Percentiles rank a stretch among this genome's conserved stretches.
phyloP scores from a whole-genome alignment of 2,888 invertebrate species.

The Galerucella pusilla region DNA sequence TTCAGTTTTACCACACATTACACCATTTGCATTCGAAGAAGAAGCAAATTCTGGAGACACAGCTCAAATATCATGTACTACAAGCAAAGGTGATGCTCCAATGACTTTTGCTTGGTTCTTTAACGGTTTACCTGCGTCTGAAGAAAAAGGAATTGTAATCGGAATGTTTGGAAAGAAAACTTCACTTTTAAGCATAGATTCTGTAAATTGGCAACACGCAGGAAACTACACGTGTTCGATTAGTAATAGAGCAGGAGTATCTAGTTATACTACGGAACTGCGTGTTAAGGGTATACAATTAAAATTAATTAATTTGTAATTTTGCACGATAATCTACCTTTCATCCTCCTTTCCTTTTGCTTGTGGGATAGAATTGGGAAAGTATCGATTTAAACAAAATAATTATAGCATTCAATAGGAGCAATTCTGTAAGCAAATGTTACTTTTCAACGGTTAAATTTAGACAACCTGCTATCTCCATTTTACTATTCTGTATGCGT shows the following conservation, averaged over 20 bases:
- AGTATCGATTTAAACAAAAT: no score
- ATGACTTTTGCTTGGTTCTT: slow-evolving; percentile 80
- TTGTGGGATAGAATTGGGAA: no score
- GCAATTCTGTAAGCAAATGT: no score
- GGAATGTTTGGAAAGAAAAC: slow-evolving; percentile 67
- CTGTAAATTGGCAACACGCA: slow-evolving; percentile 74
- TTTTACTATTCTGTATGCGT: no score
- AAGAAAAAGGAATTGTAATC: slow-evolving; percentile 61
- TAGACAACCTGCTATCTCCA: no score
- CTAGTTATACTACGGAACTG: slow-evolving; percentile 72
- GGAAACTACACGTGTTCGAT: slow-evolving; percentile 80
- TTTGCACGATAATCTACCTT: neutral
- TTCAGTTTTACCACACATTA: slow-evolving; percentile 70
- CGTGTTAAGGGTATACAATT: slow-evolving; percentile 74
- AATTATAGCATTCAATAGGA: no score
- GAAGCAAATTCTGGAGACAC: slow-evolving; percentile 74
- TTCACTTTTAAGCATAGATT: slow-evolving; percentile 73
- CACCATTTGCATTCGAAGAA: slow-evolving; percentile 75
- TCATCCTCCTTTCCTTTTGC: neutral
- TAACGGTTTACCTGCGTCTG: slow-evolving; percentile 70
- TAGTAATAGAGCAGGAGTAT: slow-evolving; percentile 74
- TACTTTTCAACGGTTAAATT: no score
- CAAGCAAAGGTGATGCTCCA: slow-evolving; percentile 76
- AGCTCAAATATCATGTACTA: slow-evolving; percentile 74
- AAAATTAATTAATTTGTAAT: neutral